Base-by-base conservation (phyloP, 2,888 invertebrate genomes). In the Eupsilia transversa region DNA sequence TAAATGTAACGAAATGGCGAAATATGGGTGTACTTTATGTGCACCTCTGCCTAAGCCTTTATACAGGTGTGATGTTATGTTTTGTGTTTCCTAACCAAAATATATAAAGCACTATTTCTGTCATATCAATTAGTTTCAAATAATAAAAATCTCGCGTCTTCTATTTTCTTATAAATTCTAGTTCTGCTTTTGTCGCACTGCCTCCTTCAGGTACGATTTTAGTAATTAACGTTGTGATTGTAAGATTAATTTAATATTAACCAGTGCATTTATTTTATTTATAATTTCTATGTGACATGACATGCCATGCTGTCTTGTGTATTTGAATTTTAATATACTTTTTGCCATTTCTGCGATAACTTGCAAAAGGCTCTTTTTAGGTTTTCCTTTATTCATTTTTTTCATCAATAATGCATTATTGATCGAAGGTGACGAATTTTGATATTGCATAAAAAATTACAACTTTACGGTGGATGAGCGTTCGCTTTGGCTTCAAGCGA, bases 251-350 rank as follows among this genome's bases (percentile, higher is more conserved):
- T 85, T 85, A 86, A 89, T n/a, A 33, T 71, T 72, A 81, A 75
- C 87, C 86, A 89, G 86, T 92, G 92, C 92, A 92, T 92, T 92
- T 92, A 92, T 85, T 79, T 86, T 85, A 87, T 84, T 87, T 89
- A 85, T 81, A 87, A 80, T 76, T 84, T 77, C 78, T 71, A 75
- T 79, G 33, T 49, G 54, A 61, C 59, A 67, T 83, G 63, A 57
- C 49, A 71, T 20, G 33, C 59, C 35, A 54, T 74, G 63, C 59
- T 59, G 63, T 65, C 10, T 49, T 64, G 49, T 70, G 59, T 72
- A 65, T 65, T 85, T 67, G 72, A 82, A 85, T 77, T 77, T 82
- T 72, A 73, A 73, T 83, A 83, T 73, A 82, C 74, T 87, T 86
- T 1, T 65, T 74, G n/a, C 2, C 9, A 23, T 35, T 64, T 76